Evolutionary conservation across 2,888 invertebrate species (phyloP).

Genomic region (Micoletzkya japonica): DNA sequence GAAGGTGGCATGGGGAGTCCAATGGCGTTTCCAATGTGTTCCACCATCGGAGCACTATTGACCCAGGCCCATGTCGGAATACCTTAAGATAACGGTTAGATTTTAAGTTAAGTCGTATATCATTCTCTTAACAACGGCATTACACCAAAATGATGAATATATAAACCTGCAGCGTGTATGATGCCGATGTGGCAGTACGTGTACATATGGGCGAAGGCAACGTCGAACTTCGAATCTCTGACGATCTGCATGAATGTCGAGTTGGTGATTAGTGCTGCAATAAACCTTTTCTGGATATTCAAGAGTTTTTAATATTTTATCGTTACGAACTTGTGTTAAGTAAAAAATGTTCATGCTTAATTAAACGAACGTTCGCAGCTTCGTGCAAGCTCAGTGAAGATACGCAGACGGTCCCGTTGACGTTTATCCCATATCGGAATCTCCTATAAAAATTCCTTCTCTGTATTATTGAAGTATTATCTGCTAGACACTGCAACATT

Average conservation of each 20-base stretch:
- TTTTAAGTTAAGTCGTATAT: background rate
- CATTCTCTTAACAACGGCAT: background rate
- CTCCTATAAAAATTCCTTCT: too few relatives aligned
- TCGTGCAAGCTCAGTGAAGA: constrained; percentile 9
- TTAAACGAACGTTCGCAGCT: constrained; percentile 14
- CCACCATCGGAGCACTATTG: constrained; percentile 5
- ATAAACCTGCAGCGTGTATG: constrained; percentile 3
- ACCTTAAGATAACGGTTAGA: background rate
- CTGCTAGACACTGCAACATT: too few relatives aligned
- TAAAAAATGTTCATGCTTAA: background rate
- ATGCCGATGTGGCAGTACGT: constrained; percentile 19
- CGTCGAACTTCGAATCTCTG: constrained; percentile 9
- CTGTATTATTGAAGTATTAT: too few relatives aligned
- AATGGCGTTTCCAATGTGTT: constrained; percentile 23
- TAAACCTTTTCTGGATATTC: background rate
- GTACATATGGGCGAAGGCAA: constrained; percentile 26
- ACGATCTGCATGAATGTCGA: constrained; percentile 3
- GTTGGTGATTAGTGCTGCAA: constrained; percentile 16
- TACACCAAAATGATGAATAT: background rate
- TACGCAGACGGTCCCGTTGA: background rate
- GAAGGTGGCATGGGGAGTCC: constrained; percentile 23
- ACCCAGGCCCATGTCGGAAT: constrained; percentile 26
- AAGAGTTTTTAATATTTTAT: background rate
- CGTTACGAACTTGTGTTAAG: background rate
- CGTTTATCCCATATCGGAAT: constrained; percentile 15